Base-by-base conservation (phyloP, 1,140 invertebrate genomes). In the Pogonognathellus flavescens region DNA sequence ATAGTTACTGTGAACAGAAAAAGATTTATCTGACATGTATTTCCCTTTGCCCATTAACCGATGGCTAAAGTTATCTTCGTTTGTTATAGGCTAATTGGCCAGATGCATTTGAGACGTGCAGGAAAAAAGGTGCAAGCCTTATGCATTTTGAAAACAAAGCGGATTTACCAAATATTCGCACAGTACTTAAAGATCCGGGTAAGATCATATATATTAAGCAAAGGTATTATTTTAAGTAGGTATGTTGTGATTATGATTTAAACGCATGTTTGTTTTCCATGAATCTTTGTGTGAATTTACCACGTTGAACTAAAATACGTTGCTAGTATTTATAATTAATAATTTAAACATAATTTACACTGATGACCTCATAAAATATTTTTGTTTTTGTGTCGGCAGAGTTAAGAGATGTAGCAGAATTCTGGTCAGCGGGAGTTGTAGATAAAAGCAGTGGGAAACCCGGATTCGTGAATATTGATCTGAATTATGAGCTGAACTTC, bases 71-170 rank as follows among this genome's bases (percentile, higher is more conserved):
- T 14, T 4, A 14, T 57, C 2, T 57, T 4, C 10, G 59, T n/a
- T 18, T 81, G 60, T 18, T 41, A 49, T 16, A 60, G 57, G 81
- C 55, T 5, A 82, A 53, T 82, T 82, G 81, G 81, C 81, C 81
- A 16, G 81, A 82, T 20, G 81, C 81, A 50, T 82, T 82, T 82
- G 57, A 82, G n/a, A 49, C 31, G 14, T 82, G 81, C 22, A 53
- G n/a, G n/a, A 25, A 49, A n/a, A n/a, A 60, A 62, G 81, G 81
- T 16, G 81, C 81, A 3, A 82, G 81, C 18, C 53, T 82, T 9
- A 31, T 82, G 0, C 57, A 82, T 50, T 62, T 57, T 10, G 25
- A 59, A 4, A 62, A 18, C 13, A 60, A 49, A 18, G 57, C 31
- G 11, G 81, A 50, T 14, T 6, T 60, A 4, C 1, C 11, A 10